These are phyloP conservation scores for Caenorhabditis sp. DNA, from an alignment of 2,888 invertebrate genomes.

Conservation along the genomic window DNA sequence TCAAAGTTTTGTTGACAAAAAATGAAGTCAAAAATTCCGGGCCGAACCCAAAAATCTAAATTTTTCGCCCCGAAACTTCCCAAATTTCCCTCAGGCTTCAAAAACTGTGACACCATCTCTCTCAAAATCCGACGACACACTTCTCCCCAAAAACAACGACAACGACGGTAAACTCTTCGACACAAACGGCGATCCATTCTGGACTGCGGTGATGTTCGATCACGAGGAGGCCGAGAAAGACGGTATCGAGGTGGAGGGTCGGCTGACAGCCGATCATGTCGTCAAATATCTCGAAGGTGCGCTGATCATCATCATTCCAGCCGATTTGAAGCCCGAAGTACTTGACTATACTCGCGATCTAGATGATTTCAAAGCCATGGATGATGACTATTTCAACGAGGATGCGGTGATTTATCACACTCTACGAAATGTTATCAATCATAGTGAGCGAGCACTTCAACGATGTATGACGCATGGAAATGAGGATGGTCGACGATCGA, in stretches of 20 bases:
- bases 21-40: too few relatives aligned
- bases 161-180: conserved; percentile 5
- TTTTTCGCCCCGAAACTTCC: too few relatives aligned
- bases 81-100: background rate
- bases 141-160: background rate
- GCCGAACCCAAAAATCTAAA: too few relatives aligned
- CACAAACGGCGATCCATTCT: background rate
- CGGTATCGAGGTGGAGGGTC: conserved; percentile 6
- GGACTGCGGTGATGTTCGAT: background rate
- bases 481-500: too few relatives aligned
- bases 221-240: background rate
- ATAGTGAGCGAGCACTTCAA: background rate
- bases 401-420: background rate
- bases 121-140: background rate
- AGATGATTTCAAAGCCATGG: background rate
- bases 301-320: background rate
- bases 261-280: conserved; percentile 3
- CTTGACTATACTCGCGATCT: background rate
- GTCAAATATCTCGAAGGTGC: conserved; percentile 5
- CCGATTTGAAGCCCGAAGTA: background rate
- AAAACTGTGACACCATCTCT: background rate
- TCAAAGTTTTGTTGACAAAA: too few relatives aligned
- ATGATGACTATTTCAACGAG: conserved; percentile 2
- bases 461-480: background rate
- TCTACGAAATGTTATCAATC: background rate